Conservation (phyloP, 1,140 invertebrate genomes). For the Drosophila bocki region DNA sequence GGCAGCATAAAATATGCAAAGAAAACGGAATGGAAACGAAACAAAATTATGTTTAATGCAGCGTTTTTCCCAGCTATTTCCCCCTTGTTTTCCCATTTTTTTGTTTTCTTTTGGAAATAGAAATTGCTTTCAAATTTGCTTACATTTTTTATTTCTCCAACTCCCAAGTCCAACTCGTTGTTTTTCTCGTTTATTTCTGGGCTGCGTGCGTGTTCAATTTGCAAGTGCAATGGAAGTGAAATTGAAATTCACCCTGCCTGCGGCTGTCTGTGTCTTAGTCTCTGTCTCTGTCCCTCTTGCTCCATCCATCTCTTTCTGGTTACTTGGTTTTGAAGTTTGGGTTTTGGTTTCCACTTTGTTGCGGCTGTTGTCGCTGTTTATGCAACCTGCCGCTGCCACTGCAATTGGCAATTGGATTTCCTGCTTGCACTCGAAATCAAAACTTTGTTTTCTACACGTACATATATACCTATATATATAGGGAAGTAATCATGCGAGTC, state of each 20-base stretch:
- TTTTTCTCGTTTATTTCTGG: constrained; percentile 30
- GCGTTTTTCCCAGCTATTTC: constrained; percentile 15
- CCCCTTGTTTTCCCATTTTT: background rate
- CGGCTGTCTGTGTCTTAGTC: constrained; percentile 9
- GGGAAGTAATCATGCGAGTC: constrained; percentile 17
- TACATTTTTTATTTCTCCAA: constrained; percentile 26
- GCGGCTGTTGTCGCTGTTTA: constrained; percentile 37
- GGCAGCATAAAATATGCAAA: constrained; percentile 63
- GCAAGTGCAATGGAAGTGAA: constrained; percentile 63
- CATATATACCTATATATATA: background rate
- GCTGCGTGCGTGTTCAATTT: constrained; percentile 58
- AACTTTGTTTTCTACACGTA: constrained; percentile 20
- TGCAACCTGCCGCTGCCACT: constrained; percentile 26
- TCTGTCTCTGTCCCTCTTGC: constrained; percentile 5
- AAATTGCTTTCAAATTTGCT: constrained; percentile 66
- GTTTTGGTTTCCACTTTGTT: constrained; percentile 41
- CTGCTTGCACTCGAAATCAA: constrained; percentile 31
- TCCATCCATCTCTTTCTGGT: constrained; percentile 5
- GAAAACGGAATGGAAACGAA: constrained; percentile 38
- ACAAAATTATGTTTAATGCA: constrained; percentile 70
- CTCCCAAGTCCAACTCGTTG: background rate
- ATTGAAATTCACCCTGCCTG: constrained; percentile 58
- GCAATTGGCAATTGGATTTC: constrained; percentile 60
- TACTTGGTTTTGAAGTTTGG: constrained; percentile 16
- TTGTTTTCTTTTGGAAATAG: constrained; percentile 22